These are phyloP conservation scores for Danionella dracula DNA, from an alignment of 2,797 vertebrate genomes.

Conservation along the genomic window DNA sequence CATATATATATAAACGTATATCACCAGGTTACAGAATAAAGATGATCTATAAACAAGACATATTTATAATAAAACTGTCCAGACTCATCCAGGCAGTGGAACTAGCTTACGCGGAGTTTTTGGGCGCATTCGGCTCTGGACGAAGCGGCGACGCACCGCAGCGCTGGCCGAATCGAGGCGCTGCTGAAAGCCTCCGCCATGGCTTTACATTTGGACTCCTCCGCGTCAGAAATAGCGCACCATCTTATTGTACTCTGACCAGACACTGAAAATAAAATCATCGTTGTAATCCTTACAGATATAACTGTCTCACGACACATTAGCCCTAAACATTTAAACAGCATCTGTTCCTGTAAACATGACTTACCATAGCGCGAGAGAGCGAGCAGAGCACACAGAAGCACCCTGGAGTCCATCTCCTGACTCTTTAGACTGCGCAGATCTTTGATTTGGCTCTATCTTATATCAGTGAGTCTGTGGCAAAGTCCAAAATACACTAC, in stretches of 20 bases:
- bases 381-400: slow-evolving; percentile 49
- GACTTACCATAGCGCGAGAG: slow-evolving; percentile 60
- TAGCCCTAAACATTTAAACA: no score
- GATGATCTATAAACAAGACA: no score
- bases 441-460: slow-evolving; percentile 28
- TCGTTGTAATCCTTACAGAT: background rate
- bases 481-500: slow-evolving; percentile 52
- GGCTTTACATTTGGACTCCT: slow-evolving; percentile 76
- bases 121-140: slow-evolving; percentile 65
- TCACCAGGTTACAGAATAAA: no score
- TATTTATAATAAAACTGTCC: no score
- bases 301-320: no score
- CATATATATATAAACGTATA: no score
- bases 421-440: slow-evolving; percentile 12
- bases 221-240: slow-evolving; percentile 78
- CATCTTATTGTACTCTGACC: slow-evolving; percentile 70
- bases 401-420: slow-evolving; percentile 56
- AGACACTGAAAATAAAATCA: slow-evolving; percentile 53
- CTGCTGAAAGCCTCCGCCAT: slow-evolving; percentile 75
- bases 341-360: background rate
- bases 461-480: slow-evolving; percentile 13
- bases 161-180: slow-evolving; percentile 67
- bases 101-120: slow-evolving; percentile 79
- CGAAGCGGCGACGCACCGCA: slow-evolving; percentile 64
- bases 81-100: background rate